phyloP scores from a whole-genome alignment of 2,797 vertebrate species.

The Helarctos malayanus region DNA sequence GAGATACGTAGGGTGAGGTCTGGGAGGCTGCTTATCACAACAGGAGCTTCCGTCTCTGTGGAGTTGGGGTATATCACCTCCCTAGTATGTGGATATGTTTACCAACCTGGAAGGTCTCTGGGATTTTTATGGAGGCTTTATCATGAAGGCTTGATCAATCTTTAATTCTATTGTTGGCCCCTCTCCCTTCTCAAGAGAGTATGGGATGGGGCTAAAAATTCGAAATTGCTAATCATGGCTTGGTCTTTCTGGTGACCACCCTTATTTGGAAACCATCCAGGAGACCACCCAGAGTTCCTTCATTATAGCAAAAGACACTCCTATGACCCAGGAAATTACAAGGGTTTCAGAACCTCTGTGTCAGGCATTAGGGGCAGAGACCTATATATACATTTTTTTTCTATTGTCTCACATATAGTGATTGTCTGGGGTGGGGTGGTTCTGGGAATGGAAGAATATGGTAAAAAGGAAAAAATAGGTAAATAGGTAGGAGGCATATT shows the following conservation, averaged over 20 bases:
- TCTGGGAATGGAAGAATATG: background rate
- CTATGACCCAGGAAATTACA: background rate
- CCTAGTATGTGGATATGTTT: background rate
- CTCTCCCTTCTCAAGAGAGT: background rate
- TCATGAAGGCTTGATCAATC: background rate
- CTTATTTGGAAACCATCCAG: background rate
- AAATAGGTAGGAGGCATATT: background rate
- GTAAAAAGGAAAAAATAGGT: background rate
- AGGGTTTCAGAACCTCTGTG: background rate
- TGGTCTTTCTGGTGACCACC: background rate
- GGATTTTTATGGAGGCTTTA: background rate
- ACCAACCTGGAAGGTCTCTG: background rate
- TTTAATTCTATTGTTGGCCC: background rate
- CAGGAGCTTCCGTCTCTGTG: background rate
- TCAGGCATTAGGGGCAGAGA: background rate
- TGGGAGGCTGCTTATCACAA: background rate
- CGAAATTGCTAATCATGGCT: background rate
- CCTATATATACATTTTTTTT: background rate
- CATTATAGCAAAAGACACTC: background rate
- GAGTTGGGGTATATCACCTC: background rate
- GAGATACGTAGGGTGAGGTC: background rate
- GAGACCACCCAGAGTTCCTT: background rate
- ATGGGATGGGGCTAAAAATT: background rate
- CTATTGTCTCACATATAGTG: background rate
- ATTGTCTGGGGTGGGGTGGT: background rate